Conservation (phyloP, 2,888 invertebrate genomes). For the Siphonodentalium dalli region DNA sequence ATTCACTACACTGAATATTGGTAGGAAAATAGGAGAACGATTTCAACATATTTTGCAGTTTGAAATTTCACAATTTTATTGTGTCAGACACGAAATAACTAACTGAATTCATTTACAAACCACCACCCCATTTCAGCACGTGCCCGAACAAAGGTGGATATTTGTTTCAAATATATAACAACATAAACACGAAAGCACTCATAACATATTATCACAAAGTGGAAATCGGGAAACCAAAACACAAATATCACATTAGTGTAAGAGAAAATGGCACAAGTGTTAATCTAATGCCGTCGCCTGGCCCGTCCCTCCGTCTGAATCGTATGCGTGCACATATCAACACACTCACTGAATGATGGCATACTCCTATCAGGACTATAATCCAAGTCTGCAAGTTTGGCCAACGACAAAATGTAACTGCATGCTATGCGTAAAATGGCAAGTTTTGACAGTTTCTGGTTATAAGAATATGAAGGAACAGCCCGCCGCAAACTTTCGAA, state of each 20-base stretch:
- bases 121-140: too few species aligned
- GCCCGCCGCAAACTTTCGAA: slow-evolving; percentile 86
- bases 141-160: too few species aligned
- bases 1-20: too few species aligned
- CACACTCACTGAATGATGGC: slow-evolving; percentile 77
- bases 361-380: slow-evolving; percentile 70
- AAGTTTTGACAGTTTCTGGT: slow-evolving; percentile 90
- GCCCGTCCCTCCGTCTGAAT: slow-evolving; percentile 91
- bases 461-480: slow-evolving; percentile 89
- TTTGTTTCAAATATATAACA: too few species aligned
- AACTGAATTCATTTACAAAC: too few species aligned
- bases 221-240: too few species aligned
- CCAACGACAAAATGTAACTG: slow-evolving; percentile 88
- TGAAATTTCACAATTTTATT: too few species aligned
- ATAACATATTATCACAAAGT: too few species aligned
- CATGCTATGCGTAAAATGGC: slow-evolving; percentile 92
- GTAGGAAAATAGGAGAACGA: too few species aligned
- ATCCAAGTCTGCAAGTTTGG: slow-evolving; percentile 77
- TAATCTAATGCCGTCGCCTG: slow-evolving; percentile 70
- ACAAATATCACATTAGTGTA: not conserved
- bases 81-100: too few species aligned
- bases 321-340: slow-evolving; percentile 87
- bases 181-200: too few species aligned
- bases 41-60: too few species aligned
- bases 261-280: not conserved